Evolutionary conservation across 2,113 vertebrate genomes (phyloP).

Genomic region (Hiodon tergisus): DNA sequence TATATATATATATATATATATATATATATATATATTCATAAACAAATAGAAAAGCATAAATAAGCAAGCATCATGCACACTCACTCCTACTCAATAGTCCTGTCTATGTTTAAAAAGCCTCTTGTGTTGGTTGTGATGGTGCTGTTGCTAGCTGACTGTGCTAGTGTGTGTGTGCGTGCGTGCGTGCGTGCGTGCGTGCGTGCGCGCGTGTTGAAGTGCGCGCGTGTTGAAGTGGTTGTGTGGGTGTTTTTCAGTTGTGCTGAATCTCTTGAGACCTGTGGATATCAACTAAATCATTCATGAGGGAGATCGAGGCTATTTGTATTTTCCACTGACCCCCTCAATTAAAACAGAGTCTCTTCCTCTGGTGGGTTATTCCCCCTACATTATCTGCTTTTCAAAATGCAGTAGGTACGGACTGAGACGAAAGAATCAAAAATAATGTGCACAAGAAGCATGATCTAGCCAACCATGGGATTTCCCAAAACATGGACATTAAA

Average conservation of each 20-base stretch:
- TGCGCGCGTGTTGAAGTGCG: neutral
- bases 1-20: neutral
- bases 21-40: neutral
- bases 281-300: constrained; percentile 8
- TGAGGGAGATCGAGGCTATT: neutral
- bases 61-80: neutral
- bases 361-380: neutral
- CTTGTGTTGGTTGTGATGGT: neutral
- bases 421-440: neutral
- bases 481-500: no score
- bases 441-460: no score
- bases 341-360: neutral
- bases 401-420: neutral
- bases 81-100: neutral
- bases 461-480: no score
- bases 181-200: neutral
- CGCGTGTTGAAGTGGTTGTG: neutral
- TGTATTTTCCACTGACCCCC: neutral
- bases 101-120: neutral
- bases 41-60: neutral
- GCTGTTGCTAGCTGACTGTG: neutral
- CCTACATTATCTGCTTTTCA: neutral
- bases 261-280: neutral
- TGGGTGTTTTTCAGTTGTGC: neutral
- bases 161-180: neutral